Conservation (phyloP, 2,113 vertebrate species). For the Aegithalos caudatus region DNA sequence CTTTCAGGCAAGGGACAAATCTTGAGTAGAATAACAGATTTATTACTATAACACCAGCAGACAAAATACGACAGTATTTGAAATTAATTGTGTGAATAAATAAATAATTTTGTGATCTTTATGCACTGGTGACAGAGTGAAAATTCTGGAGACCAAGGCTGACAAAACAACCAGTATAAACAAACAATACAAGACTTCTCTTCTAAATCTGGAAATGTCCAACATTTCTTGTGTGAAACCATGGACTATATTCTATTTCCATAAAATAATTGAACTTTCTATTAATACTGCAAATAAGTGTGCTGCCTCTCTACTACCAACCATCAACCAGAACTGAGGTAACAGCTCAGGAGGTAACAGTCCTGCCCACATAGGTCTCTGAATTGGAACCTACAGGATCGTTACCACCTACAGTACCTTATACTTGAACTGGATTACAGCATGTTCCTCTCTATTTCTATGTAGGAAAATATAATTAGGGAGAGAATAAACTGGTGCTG, state of each 20-base stretch:
- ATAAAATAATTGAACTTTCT: not conserved
- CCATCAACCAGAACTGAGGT: not conserved
- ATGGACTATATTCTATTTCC: not conserved
- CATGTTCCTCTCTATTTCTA: not conserved
- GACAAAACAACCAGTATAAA: not conserved
- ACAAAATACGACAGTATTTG: not conserved
- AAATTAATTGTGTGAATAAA: not conserved
- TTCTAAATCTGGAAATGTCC: not conserved
- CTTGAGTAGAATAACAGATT: not conserved
- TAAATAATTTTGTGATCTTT: not conserved
- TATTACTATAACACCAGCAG: not conserved
- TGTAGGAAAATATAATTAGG: not conserved
- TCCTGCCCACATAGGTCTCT: accelerated
- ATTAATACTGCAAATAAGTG: not conserved
- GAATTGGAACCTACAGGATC: not conserved
- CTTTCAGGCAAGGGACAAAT: not conserved
- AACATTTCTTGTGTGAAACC: not conserved
- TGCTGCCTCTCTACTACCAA: not conserved
- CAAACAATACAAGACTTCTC: not conserved
- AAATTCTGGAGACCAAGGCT: not conserved
- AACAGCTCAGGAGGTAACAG: not conserved
- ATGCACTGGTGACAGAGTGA: not conserved
- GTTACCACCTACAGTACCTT: not conserved
- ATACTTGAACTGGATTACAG: not conserved
- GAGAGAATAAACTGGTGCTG: not conserved